These are phyloP conservation scores for Yponomeuta malinellus DNA, from an alignment of 2,888 invertebrate genomes.

Conservation along the genomic window DNA sequence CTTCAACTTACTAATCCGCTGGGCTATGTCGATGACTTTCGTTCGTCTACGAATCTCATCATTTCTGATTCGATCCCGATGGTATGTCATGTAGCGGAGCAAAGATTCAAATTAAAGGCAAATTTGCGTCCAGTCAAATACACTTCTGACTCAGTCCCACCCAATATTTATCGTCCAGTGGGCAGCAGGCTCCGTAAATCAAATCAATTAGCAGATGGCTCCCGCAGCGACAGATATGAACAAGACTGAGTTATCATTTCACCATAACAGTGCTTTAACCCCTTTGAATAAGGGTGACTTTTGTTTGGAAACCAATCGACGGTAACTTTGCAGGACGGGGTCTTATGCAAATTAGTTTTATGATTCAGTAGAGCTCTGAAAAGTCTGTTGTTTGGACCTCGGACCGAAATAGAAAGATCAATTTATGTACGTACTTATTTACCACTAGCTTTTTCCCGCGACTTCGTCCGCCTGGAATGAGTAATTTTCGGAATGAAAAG, in stretches of 20 bases:
- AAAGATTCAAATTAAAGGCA: not conserved
- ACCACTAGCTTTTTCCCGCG: too few relatives aligned
- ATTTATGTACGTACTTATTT: too few relatives aligned
- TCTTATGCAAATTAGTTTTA: not conserved
- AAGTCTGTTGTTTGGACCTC: conserved; percentile 2
- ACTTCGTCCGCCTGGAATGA: too few relatives aligned
- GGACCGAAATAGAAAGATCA: not conserved
- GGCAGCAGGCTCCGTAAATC: not conserved
- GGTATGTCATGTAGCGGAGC: not conserved
- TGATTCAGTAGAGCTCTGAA: not conserved
- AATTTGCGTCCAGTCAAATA: not conserved
- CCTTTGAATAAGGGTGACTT: not conserved
- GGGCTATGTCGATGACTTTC: too few relatives aligned
- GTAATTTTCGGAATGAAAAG: too few relatives aligned
- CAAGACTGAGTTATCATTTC: not conserved
- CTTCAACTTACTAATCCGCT: too few relatives aligned
- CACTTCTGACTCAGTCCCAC: not conserved
- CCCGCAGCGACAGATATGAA: not conserved
- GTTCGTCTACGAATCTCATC: too few relatives aligned
- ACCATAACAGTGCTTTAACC: not conserved
- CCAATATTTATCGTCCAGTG: conserved; percentile 1
- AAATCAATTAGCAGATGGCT: conserved; percentile 1
- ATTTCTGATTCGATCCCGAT: too few relatives aligned
- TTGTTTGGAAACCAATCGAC: not conserved
- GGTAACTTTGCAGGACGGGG: not conserved